Percentiles rank a stretch among this genome's conserved stretches.
phyloP scores from a whole-genome alignment of 2,113 vertebrate species.

The Cisticola juncidis region DNA sequence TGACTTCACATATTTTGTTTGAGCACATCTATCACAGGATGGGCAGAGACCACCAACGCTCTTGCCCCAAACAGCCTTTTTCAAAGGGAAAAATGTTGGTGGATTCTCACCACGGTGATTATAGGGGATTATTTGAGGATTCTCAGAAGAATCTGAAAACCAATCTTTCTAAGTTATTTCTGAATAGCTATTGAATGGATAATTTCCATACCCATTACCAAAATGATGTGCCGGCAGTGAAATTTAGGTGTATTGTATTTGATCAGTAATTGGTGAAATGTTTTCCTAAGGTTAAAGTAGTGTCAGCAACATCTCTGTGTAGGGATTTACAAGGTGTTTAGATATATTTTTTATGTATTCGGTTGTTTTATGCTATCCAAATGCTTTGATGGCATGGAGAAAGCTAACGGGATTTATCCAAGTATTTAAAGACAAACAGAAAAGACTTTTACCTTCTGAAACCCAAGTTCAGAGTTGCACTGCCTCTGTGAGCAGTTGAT shows the following conservation, averaged over 20 bases:
- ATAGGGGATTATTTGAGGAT: constrained; percentile 70
- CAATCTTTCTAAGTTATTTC: constrained; percentile 76
- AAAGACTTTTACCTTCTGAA: constrained; percentile 58
- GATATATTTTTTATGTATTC: constrained; percentile 70
- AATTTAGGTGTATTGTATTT: constrained; percentile 77
- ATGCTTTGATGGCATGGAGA: constrained; percentile 63
- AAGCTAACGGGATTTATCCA: constrained; percentile 56
- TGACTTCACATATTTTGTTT: not conserved
- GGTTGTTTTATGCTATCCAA: constrained; percentile 67
- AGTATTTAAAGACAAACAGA: constrained; percentile 54
- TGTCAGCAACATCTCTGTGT: constrained; percentile 60
- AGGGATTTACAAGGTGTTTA: constrained; percentile 71
- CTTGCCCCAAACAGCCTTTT: not conserved
- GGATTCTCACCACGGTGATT: constrained; percentile 69
- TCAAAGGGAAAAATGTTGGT: constrained; percentile 35
- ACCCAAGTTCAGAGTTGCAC: constrained; percentile 35
- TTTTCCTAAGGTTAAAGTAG: constrained; percentile 72
- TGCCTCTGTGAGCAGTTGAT: not conserved
- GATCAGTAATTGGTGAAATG: constrained; percentile 76
- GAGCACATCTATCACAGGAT: accelerated
- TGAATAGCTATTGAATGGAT: constrained; percentile 78
- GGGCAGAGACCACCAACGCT: not conserved
- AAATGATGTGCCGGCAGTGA: constrained; percentile 73
- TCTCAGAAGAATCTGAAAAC: constrained; percentile 75
- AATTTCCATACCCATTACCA: constrained; percentile 77